Base-by-base conservation (phyloP, 1,140 invertebrate genomes). In the Oncopeltus fasciatus region DNA sequence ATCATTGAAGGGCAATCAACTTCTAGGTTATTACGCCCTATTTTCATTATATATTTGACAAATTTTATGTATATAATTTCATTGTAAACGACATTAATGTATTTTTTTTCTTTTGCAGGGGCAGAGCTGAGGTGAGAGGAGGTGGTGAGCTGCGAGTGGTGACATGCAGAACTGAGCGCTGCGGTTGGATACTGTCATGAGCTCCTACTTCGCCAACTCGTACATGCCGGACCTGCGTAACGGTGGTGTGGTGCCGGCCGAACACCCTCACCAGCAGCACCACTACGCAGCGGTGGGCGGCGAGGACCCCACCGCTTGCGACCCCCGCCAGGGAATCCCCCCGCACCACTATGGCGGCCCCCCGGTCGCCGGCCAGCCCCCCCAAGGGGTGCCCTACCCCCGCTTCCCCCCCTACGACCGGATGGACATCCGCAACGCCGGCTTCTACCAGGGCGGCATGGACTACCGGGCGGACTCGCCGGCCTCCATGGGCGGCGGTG, bases 391-490 rank as follows among this genome's bases (percentile, higher is more conserved):
- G 82, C 87, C 87, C 66, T 92, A 92, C 75, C 90, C 90, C 27
- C 80, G 92, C 71, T 93, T 93, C 78, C 92, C 92, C 66, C 91
- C 92, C 49, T 94, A 93, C 79, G 90, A 94, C 72, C 80, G 91
- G 68, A 84, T 95, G 81, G 86, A 88, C 69, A 84, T 86, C 67
- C 74, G 84, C 60, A 81, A 80, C 71, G 83, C 85, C 18, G 84
- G 84, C 38, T 88, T 88, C 70, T 83, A 87, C 74, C 81, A 81
- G 61, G n/a, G n/a, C n/a, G 78, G 78, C 64, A 77, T 81, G 73
- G 77, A 84, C 67, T 86, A 85, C 70, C 77, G 88, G 67, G 85
- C 89, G 18, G 87, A 87, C 66, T 91, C 88, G 68, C 88, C 88
- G 14, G 83, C 79, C 64, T 77, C 78, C 64, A 85, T 86, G 79